Percentiles rank a stretch among this genome's conserved stretches.
These are phyloP conservation scores for Ursus arctos DNA, from an alignment of 2,113 vertebrate genomes.

Conservation along the genomic window DNA sequence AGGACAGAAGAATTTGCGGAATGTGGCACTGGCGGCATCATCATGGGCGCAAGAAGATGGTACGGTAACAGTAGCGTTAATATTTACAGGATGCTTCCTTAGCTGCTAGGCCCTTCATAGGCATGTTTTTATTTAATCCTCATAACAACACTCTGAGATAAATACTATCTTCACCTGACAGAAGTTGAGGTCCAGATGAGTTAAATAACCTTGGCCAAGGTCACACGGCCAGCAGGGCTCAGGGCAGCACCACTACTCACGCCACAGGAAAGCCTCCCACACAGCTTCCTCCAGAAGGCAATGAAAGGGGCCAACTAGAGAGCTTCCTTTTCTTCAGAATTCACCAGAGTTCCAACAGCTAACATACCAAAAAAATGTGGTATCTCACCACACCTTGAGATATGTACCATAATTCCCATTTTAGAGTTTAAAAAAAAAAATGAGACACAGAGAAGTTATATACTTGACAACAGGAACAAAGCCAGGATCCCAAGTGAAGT, in stretches of 20 bases:
- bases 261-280: background rate
- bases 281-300: background rate
- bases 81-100: background rate
- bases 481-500: background rate
- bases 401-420: background rate
- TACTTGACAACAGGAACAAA: background rate
- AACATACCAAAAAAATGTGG: background rate
- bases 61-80: background rate
- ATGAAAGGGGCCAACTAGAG: background rate
- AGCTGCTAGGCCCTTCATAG: background rate
- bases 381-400: background rate
- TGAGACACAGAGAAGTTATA: background rate
- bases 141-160: background rate
- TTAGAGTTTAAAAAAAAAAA: constrained; percentile 13
- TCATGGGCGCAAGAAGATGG: background rate
- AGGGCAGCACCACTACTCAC: background rate
- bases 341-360: background rate
- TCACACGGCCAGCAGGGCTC: background rate
- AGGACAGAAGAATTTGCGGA: background rate
- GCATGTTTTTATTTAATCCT: background rate
- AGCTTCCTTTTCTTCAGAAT: constrained; percentile 9
- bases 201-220: background rate
- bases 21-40: background rate
- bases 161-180: background rate
- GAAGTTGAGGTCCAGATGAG: background rate